These are phyloP conservation scores for Gonatopus flavifemur DNA, from an alignment of 1,140 invertebrate genomes.

Conservation along the genomic window DNA sequence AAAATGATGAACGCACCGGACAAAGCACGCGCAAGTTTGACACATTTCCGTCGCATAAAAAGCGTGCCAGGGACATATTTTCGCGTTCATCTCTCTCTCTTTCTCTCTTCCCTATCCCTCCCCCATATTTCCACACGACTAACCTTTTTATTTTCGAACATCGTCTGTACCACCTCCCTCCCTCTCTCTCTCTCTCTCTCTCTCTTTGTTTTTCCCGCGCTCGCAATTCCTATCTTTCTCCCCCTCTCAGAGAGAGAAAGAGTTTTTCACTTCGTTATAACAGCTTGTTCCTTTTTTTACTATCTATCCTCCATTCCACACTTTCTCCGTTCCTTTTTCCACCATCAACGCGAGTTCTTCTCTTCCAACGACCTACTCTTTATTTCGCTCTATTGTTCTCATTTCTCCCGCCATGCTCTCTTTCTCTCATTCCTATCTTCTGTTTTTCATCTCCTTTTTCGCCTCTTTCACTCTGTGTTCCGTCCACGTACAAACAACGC, in stretches of 20 bases:
- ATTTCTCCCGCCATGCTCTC: neutral
- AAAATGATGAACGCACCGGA: constrained; percentile 7
- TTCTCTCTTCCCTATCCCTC: neutral
- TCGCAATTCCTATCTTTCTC: constrained; percentile 1
- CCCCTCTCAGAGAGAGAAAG: no score
- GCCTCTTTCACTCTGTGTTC: neutral
- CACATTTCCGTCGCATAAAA: constrained; percentile 27
- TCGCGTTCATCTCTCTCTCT: constrained; percentile 10
- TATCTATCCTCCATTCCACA: no score
- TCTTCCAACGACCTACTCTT: no score
- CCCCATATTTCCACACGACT: no score
- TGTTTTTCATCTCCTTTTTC: no score
- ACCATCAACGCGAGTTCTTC: no score
- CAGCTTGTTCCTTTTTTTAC: no score
- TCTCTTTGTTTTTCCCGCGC: neutral
- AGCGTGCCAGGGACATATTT: constrained; percentile 28
- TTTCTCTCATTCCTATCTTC: neutral
- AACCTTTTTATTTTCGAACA: no score
- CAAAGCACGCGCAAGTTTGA: constrained; percentile 28
- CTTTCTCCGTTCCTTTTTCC: no score
- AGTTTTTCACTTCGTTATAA: no score
- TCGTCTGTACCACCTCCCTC: constrained; percentile 12
- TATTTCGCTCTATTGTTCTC: constrained; percentile 6
- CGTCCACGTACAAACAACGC: neutral
- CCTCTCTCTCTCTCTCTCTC: constrained; percentile 8